Conservation (phyloP, 2,113 vertebrate genomes). For the Daubentonia madagascariensis region DNA sequence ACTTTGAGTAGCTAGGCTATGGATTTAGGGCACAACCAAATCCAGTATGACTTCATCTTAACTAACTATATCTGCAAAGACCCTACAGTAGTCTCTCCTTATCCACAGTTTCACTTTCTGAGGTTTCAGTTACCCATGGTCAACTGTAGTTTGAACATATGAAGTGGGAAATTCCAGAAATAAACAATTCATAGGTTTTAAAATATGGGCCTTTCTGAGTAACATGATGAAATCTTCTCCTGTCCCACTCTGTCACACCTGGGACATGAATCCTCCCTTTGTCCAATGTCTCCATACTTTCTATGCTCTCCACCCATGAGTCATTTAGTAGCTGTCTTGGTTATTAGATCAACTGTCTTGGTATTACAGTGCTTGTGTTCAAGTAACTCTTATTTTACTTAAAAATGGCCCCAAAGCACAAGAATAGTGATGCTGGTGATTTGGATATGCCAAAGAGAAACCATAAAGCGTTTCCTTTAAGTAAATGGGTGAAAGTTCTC, state of each 20-base stretch:
- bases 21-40: background rate
- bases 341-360: background rate
- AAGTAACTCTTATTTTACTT: background rate
- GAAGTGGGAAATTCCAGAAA: background rate
- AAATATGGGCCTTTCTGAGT: background rate
- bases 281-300: no score
- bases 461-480: background rate
- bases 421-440: background rate
- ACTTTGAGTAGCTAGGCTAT: background rate
- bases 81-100: background rate
- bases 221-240: background rate
- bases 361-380: background rate
- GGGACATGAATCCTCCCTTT: no score
- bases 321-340: no score
- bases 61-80: background rate
- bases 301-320: no score
- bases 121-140: background rate
- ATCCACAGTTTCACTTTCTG: background rate
- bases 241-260: background rate
- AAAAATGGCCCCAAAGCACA: background rate
- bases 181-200: background rate
- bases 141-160: background rate
- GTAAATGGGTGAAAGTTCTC: background rate
- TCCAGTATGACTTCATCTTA: background rate
- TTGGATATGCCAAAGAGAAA: background rate